Base-by-base conservation (phyloP, 2,888 invertebrate genomes). In the Catonia carolina region DNA sequence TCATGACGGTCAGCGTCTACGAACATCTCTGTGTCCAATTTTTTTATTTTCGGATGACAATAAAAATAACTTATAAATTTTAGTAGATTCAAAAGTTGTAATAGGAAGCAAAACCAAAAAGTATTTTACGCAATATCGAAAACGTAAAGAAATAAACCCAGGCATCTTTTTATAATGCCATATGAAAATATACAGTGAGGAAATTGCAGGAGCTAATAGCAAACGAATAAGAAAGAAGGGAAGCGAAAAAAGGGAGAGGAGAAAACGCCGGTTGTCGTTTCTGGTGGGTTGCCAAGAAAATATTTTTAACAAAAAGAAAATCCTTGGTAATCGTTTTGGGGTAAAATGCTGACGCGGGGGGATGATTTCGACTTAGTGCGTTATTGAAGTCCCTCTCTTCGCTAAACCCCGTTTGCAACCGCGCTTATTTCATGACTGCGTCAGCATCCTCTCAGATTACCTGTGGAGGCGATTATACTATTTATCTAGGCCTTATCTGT, bases 221-320 rank as follows among this genome's bases (percentile, higher is more conserved):
- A 35, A 33, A 12, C 17, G 33, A 55, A 49, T 59, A 58, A 59
- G 55, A 51, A 53, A 41, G 48, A 50, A 36, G 47, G 33, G 48
- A 52, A 33, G 17, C 36, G 61, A 58, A 45, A 49, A 50, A 53
- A 41, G 53, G 14, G 31, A 17, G 56, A 55, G 55, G 52, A 27
- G 52, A 47, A 35, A 31, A 31, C 35, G 27, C 8, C 27, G 27
- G 27, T 27, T 27, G 27, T 27, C 27, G 27, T 27, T 27, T 27
- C 27, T 27, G 27, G 23, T 47, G 48, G 47, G 33, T 20, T 20
- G 42, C 23, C 20, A 41, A 23, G 35, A 41, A 31, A 47, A 53
- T 20, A 35, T 17, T 33, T 36, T 27, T 31, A 37, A 33, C 18
- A 27, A 45, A 22, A 41, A 35, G 18, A 18, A 42, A 45, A 45